A percentile compares a stretch with the other conserved stretches of the same genome.
Evolutionary conservation across 2,113 vertebrate species (phyloP).

Genomic region (Gallinago paraguaiae): DNA sequence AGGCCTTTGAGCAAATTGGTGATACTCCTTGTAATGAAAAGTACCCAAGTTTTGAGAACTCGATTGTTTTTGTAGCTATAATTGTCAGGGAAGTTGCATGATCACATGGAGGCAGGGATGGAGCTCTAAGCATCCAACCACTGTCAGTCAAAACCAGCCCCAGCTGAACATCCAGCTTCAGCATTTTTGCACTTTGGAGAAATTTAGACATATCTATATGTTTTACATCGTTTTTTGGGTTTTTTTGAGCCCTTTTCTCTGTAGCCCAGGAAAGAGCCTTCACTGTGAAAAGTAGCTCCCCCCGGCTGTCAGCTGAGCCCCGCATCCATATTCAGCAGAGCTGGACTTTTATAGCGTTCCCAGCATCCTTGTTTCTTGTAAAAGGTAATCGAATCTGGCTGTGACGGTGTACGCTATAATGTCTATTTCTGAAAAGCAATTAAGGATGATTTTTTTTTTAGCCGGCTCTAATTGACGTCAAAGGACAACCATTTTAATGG

Average conservation of each 20-base stretch:
- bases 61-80: background rate
- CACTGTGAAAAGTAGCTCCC: background rate
- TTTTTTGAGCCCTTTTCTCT: background rate
- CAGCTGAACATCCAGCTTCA: background rate
- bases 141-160: background rate
- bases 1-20: background rate
- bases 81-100: background rate
- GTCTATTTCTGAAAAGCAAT: constrained; percentile 52
- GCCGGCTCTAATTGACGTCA: constrained; percentile 20
- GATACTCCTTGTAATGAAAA: background rate
- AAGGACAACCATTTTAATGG: constrained; percentile 16
- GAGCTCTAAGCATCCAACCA: background rate
- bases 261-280: background rate
- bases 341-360: background rate
- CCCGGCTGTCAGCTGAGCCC: background rate
- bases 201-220: background rate
- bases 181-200: background rate
- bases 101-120: background rate
- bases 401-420: background rate
- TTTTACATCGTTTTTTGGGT: background rate
- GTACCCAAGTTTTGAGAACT: background rate
- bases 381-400: constrained; percentile 27
- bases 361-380: constrained; percentile 49
- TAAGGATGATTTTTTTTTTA: constrained; percentile 39
- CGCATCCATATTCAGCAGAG: constrained; percentile 6